phyloP scores from a whole-genome alignment of 2,113 vertebrate genomes.

The Ptilonorhynchus violaceus region DNA sequence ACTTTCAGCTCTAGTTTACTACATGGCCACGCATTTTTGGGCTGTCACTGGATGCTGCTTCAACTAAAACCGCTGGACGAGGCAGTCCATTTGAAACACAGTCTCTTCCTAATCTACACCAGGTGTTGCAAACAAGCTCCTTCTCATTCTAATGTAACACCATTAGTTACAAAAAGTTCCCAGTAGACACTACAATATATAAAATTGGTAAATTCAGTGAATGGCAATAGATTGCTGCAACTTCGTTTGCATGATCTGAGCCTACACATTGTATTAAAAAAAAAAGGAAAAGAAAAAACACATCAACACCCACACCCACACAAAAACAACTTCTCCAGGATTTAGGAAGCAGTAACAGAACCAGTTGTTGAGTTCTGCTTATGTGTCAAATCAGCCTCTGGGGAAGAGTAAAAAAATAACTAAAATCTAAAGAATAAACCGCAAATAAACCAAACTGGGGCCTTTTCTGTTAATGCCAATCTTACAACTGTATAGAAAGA shows the following conservation, averaged over 20 bases:
- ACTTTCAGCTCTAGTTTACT: background rate
- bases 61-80: background rate
- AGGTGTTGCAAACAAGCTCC: background rate
- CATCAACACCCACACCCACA: fast-evolving
- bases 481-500: background rate
- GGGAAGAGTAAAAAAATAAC: background rate
- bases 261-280: background rate
- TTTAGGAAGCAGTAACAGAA: background rate
- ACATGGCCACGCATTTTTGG: background rate
- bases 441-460: background rate
- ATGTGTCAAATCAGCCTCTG: background rate
- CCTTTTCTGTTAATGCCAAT: background rate
- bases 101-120: background rate
- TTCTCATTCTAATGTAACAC: background rate
- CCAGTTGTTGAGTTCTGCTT: background rate
- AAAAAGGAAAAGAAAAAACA: fast-evolving
- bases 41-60: background rate
- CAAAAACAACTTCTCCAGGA: background rate
- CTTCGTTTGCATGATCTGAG: background rate
- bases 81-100: background rate
- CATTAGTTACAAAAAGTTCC: fast-evolving
- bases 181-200: background rate
- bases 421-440: background rate
- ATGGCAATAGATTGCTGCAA: background rate
- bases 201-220: background rate